A percentile compares a stretch with the other conserved stretches of the same genome.
Evolutionary conservation across 37 sponge, comb jelly and placozoan species (phyloP).

Genomic region (Haliclona indistincta): DNA sequence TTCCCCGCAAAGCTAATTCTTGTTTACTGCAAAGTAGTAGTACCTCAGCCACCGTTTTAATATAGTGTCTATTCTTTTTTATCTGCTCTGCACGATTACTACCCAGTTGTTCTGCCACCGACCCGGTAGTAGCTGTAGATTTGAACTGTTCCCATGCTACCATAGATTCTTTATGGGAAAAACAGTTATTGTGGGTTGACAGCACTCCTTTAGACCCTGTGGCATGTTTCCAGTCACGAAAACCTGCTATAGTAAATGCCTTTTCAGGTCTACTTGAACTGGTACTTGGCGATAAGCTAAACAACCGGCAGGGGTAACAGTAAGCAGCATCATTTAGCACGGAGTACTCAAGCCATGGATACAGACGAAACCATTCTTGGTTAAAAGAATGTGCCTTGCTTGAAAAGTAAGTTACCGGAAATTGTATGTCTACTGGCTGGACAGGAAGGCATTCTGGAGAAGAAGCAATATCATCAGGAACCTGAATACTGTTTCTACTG

Average conservation of each 20-base stretch:
- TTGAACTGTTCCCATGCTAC: slow-evolving; percentile 39
- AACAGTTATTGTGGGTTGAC: slow-evolving; percentile 12
- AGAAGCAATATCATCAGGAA: slow-evolving; percentile 22
- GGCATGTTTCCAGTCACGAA: slow-evolving; percentile 56
- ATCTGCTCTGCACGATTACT: slow-evolving; percentile 23
- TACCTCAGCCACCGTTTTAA: slow-evolving; percentile 42
- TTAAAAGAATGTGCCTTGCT: slow-evolving; percentile 59
- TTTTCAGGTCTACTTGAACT: slow-evolving; percentile 24
- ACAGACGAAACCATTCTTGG: slow-evolving; percentile 39
- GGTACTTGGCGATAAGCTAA: slow-evolving; percentile 26
- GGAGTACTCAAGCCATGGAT: slow-evolving; percentile 65
- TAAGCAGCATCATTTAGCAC: slow-evolving; percentile 53
- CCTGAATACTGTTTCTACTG: neutral
- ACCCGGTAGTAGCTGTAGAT: slow-evolving; percentile 1
- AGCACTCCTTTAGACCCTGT: slow-evolving; percentile 35
- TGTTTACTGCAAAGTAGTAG: slow-evolving; percentile 45
- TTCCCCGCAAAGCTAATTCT: slow-evolving; percentile 64
- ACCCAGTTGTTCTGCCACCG: slow-evolving; percentile 51
- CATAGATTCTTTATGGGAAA: slow-evolving; percentile 26
- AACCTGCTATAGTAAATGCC: slow-evolving; percentile 24
- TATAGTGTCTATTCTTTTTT: slow-evolving; percentile 39
- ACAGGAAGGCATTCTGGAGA: slow-evolving; percentile 38
- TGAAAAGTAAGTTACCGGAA: slow-evolving; percentile 40
- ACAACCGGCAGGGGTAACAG: slow-evolving; percentile 50
- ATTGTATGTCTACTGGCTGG: slow-evolving; percentile 43